Conservation (phyloP, 2,888 invertebrate species). For the Villa cingulata region DNA sequence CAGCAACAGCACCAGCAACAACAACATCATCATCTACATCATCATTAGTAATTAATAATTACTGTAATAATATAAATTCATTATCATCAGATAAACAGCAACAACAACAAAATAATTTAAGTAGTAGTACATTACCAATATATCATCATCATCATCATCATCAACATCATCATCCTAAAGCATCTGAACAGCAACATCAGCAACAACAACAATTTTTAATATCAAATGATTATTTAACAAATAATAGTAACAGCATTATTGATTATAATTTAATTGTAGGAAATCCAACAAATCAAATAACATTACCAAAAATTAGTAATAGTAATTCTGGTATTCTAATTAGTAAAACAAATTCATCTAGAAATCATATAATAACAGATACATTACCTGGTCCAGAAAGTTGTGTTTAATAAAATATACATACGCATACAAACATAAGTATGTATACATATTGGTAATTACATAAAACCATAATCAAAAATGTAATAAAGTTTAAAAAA, state of each 20-base stretch:
- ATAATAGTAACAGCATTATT: no score
- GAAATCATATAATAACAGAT: slow-evolving; percentile 70
- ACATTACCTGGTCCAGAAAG: slow-evolving; percentile 79
- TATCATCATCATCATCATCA: slow-evolving; percentile 1
- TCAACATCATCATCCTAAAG: not conserved
- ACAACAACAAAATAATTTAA: no score
- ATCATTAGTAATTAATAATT: no score
- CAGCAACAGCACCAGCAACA: slow-evolving; percentile 22
- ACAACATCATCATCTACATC: slow-evolving; percentile 21
- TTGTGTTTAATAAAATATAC: slow-evolving; percentile 50
- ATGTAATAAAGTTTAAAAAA: no score
- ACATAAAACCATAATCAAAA: no score
- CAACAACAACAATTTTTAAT: slow-evolving; percentile 21
- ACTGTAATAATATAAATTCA: no score
- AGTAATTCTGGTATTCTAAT: slow-evolving; percentile 11
- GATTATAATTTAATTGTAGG: slow-evolving; percentile 18
- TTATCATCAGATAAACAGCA: no score
- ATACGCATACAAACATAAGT: no score
- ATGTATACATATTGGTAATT: no score
- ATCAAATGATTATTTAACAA: slow-evolving; percentile 18
- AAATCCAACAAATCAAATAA: slow-evolving; percentile 12
- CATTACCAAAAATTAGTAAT: slow-evolving; percentile 8
- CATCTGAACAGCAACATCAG: slow-evolving; percentile 8
- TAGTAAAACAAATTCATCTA: slow-evolving; percentile 38
- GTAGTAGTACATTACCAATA: no score